Base-by-base conservation (phyloP, 2,797 vertebrate species). In the Molossus alvarezi region DNA sequence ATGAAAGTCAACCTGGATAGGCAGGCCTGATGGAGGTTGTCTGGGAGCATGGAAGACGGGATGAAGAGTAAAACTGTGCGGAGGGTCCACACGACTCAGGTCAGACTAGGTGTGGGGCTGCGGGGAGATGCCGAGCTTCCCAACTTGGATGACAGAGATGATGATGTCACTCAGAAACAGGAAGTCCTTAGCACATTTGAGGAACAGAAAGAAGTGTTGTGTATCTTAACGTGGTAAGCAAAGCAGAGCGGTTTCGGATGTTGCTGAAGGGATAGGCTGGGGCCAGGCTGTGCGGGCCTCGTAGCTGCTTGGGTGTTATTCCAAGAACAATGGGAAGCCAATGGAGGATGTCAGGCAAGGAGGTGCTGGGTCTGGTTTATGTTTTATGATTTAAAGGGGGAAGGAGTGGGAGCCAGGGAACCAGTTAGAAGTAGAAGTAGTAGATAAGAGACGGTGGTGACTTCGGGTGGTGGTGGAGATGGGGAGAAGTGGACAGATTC, bases 171-270 rank as follows among this genome's bases (percentile, higher is more conserved):
- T 81, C 57, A 60, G 84, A 77, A 82, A 88, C 53, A 60, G 83
- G 85, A 95, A 95, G 96, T 48, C 33, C 45, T 64, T 3, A 27
- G 67, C 85, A 67, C 23, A 41, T 77, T 4, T 90, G 82, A 77
- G 82, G 94, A 97, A 97, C 73, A 86, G 88, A 97, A 96, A 95
- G 82, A 41, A 41, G 76, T 0, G 1, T 11, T 2, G 33, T 18
- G 48, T 27, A 6, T 87, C 76, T 84, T 67, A 72, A 58, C 11
- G 1, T 5, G 33, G 64, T 6, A 33, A 67, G 58, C 11, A 65
- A 15, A 18, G 17, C n/a, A 45, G 15, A 11, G 21, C 10, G 21
- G 11, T 33, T 77, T 96, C 3, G 4, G 18, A 48, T 29, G 17
- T 27, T 20, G 75, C 9, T 25, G 48, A 51, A 4, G 55, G 53